These are phyloP conservation scores for Sebastes fasciatus DNA, from an alignment of 2,113 vertebrate species.

Conservation along the genomic window DNA sequence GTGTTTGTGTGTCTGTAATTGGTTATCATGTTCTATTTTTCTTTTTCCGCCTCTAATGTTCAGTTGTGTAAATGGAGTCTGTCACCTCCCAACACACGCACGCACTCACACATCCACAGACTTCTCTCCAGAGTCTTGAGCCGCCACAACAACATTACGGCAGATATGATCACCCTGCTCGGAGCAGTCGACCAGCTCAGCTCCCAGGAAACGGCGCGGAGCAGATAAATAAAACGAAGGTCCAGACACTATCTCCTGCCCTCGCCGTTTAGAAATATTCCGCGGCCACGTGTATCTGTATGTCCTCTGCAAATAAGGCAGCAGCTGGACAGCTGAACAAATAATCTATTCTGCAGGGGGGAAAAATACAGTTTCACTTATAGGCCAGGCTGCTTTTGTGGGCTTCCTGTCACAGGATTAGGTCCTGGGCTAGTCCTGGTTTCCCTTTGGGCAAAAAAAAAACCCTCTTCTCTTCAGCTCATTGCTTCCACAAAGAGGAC, in stretches of 20 bases:
- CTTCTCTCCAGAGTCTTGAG: constrained; percentile 54
- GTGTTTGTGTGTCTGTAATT: constrained; percentile 61
- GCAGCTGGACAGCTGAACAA: constrained; percentile 55
- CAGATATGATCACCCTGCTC: constrained; percentile 75
- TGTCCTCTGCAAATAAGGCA: constrained; percentile 43
- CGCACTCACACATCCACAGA: constrained; percentile 1
- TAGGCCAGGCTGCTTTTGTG: background rate
- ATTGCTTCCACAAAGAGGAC: constrained; percentile 31
- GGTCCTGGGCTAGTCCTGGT: constrained; percentile 15
- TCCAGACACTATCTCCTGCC: constrained; percentile 67
- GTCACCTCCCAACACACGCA: constrained; percentile 47
- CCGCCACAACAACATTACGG: constrained; percentile 47
- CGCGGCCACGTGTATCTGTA: constrained; percentile 30
- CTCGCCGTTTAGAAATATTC: constrained; percentile 57
- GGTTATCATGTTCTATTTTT: constrained; percentile 60
- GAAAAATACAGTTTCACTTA: constrained; percentile 6
- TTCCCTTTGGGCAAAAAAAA: constrained; percentile 31
- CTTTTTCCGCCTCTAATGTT: constrained; percentile 58
- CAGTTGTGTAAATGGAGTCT: constrained; percentile 62
- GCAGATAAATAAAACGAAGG: constrained; percentile 72
- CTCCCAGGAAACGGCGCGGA: constrained; percentile 56
- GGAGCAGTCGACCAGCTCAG: constrained; percentile 55
- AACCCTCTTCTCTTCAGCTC: constrained; percentile 40
- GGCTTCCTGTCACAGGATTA: constrained; percentile 34
- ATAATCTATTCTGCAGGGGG: constrained; percentile 24